Conservation (phyloP, 2,797 vertebrate species). For the Falco columbarius region DNA sequence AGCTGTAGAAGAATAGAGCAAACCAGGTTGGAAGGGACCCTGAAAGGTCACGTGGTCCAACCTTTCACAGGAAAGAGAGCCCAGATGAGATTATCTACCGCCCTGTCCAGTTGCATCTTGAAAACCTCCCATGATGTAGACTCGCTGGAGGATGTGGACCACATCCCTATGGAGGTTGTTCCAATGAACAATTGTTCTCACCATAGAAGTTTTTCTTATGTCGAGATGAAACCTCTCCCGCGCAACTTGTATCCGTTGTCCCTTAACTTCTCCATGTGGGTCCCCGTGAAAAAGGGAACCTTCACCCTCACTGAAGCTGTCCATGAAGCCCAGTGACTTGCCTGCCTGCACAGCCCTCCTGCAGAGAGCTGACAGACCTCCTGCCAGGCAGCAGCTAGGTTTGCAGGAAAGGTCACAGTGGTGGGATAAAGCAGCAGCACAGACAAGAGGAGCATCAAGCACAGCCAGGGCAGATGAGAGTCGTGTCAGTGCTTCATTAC, state of each 20-base stretch:
- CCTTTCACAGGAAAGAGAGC: not conserved
- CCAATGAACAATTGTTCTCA: not conserved
- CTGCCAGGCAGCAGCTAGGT: not conserved
- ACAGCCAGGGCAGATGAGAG: not conserved
- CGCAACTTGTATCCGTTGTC: not conserved
- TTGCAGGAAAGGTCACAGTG: not conserved
- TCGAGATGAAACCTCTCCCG: not conserved
- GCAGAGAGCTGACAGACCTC: rapidly evolving
- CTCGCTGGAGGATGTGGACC: not conserved
- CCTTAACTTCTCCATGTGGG: not conserved
- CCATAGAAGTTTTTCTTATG: not conserved
- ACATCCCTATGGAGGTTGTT: not conserved
- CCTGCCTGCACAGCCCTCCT: not conserved
- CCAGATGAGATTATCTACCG: not conserved
- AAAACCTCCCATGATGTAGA: rapidly evolving
- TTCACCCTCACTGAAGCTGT: not conserved
- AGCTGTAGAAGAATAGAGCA: rapidly evolving
- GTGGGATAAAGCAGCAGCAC: not conserved
- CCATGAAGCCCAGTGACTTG: not conserved
- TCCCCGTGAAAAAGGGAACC: not conserved
- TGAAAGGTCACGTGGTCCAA: not conserved
- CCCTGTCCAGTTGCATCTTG: not conserved
- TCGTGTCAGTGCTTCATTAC: rapidly evolving
- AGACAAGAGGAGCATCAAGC: not conserved
- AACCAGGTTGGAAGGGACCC: not conserved